Base-by-base conservation (phyloP, 2,797 vertebrate species). In the Phataginus tricuspis region DNA sequence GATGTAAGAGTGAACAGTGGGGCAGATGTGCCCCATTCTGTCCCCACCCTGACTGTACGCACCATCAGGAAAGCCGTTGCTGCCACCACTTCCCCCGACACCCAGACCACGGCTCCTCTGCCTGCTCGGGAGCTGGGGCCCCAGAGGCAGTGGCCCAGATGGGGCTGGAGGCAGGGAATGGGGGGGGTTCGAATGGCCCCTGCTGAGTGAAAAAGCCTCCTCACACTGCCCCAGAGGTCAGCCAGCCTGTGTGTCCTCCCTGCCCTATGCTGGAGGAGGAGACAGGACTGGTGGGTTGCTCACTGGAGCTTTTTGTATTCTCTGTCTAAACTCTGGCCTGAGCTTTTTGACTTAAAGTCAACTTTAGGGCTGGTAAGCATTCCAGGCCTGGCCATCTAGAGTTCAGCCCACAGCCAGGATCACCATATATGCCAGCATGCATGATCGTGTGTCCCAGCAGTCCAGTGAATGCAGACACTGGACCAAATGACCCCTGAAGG, bases 1-100 rank as follows among this genome's bases (percentile, higher is more conserved):
- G 31, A 29, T 19, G 3, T 61, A 31, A 53, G 29, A 45, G 25
- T 39, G 16, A 57, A n/a, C 8, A 0, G 8, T n/a, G 55, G 45
- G 25, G 7, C 0, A 0, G 3, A 29, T 0, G 1, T 27, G 31
- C 57, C 66, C 37, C 19, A 19, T 59, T 55, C 12, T 68, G 55
- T n/a, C 45, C 55, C 74, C 34, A 66, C 37, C 29, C 59, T 15
- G 4, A 19, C 68, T 86, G 7, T 29, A 69, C 39, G 31, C 7
- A 57, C 16, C 45, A 13, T 77, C 31, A 57, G 49, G 61, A 92
- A 85, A 19, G 78, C 9, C 71, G 64, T 69, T 34, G 21, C 29
- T 37, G 23, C 21, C 19, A 21, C 59, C n/a, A 18, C 64, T 82
- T 72, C 61, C 25, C 80, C 59, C 14, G 21, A 42, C 23, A 74